phyloP scores from a whole-genome alignment of 37 sponge, comb jelly and placozoan genomes.

The Halisarca cf. caerulea region DNA sequence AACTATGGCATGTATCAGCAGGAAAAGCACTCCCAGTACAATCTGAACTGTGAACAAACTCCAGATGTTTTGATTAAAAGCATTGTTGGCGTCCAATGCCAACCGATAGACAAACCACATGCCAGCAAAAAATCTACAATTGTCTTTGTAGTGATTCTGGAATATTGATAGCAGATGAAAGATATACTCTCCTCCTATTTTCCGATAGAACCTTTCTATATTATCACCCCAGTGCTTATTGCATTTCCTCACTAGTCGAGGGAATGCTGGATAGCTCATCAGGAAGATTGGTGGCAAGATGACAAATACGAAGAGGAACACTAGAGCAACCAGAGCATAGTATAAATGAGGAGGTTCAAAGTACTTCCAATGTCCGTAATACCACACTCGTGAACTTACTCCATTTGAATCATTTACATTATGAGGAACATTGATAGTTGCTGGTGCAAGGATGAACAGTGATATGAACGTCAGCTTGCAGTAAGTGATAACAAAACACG shows the following conservation, averaged over 20 bases:
- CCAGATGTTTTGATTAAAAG: background rate
- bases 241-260: background rate
- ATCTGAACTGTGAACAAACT: background rate
- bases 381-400: background rate
- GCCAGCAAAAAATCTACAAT: background rate
- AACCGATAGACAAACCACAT: conserved; percentile 9
- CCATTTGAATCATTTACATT: background rate
- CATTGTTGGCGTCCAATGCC: background rate
- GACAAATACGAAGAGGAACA: background rate
- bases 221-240: background rate
- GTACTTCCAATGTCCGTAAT: background rate
- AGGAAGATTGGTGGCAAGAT: background rate
- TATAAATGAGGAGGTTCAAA: background rate
- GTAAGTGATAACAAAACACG: background rate
- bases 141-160: background rate
- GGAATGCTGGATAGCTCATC: background rate
- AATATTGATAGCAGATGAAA: background rate
- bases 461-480: background rate
- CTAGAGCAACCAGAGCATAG: background rate
- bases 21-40: background rate
- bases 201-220: background rate
- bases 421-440: background rate
- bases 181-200: background rate
- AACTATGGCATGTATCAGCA: background rate
- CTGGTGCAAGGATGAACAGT: conserved; percentile 7